Base-by-base conservation (phyloP, 2,888 invertebrate genomes). In the Cosmorhoe ocellata region DNA sequence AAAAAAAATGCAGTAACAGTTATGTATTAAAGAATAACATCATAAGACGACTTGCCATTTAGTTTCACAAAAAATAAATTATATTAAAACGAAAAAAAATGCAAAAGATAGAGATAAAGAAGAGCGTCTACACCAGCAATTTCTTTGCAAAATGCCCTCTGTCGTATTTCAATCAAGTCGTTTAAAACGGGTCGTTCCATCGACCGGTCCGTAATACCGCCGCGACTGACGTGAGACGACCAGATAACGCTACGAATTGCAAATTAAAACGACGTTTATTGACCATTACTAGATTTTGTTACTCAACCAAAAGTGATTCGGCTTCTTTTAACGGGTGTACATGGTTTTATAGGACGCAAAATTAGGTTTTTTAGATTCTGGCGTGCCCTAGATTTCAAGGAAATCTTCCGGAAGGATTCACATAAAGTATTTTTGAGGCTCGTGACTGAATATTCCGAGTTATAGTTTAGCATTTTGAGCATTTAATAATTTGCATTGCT, bases 201-300 rank as follows among this genome's bases (percentile, higher is more conserved):
- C 61, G 66, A 69, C 62, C 41, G 43, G 30, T 36, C 48, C 52
- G 62, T 58, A 64, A 63, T 61, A 58, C 60, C 64, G 52, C 60
- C 49, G 56, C 62, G 59, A 56, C 60, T 71, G 66, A 72, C 72
- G 75, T 69, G 72, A 70, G 68, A 61, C 47, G 48, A 49, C 51
- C 64, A 74, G 76, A 77, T 78, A 79, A 69, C 68, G 61, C 63
- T 59, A 59, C 67, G 69, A 76, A 79, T 74, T 71, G 76, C 76
- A 74, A 79, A 81, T 81, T 80, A 79, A 81, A 79, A 73, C 68
- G 72, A 73, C 75, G 67, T 81, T 82, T 82, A 81, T 79, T 74
- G 76, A 74, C 76, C 76, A 68, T 77, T 76, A 75, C 62, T 61
- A 61, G 57, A 68, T 76, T 79, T 74, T 73, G 74, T 71, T 74